Conservation (phyloP, 2,797 vertebrate species). For the Thamnophis elegans region DNA sequence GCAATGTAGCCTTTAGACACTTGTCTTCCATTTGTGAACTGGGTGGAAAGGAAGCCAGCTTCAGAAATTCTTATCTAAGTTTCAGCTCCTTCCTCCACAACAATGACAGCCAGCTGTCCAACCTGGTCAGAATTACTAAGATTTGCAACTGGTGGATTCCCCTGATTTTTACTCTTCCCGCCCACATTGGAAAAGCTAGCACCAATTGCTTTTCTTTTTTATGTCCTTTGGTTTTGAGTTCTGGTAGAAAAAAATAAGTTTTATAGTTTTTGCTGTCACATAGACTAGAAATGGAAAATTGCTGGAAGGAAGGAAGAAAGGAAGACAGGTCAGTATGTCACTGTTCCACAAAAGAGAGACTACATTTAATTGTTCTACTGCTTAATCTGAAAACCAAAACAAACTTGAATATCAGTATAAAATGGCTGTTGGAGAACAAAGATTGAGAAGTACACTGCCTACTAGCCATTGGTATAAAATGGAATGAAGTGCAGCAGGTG, state of each 20-base stretch:
- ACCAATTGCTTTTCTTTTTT: not conserved
- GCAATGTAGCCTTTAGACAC: not conserved
- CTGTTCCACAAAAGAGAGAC: not conserved
- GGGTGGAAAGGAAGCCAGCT: not conserved
- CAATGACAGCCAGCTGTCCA: not conserved
- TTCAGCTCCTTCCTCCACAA: not conserved
- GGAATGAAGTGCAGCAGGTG: not conserved
- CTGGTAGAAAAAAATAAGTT: not conserved
- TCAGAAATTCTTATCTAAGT: not conserved
- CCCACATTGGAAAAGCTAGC: not conserved
- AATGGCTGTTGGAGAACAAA: not conserved
- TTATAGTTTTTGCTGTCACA: not conserved
- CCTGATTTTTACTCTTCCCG: not conserved
- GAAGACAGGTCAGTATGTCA: not conserved
- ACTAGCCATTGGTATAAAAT: not conserved
- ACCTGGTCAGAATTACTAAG: not conserved
- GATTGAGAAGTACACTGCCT: not conserved
- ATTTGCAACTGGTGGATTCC: not conserved
- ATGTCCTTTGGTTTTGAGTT: not conserved
- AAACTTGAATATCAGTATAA: not conserved
- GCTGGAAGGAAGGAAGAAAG: not conserved
- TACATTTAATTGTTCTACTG: not conserved
- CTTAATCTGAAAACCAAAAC: not conserved
- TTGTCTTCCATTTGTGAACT: not conserved
- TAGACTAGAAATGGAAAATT: not conserved